Percentiles rank a stretch among this genome's conserved stretches.
Evolutionary conservation across 2,888 invertebrate species (phyloP).

Genomic region (Abrostola tripartita): DNA sequence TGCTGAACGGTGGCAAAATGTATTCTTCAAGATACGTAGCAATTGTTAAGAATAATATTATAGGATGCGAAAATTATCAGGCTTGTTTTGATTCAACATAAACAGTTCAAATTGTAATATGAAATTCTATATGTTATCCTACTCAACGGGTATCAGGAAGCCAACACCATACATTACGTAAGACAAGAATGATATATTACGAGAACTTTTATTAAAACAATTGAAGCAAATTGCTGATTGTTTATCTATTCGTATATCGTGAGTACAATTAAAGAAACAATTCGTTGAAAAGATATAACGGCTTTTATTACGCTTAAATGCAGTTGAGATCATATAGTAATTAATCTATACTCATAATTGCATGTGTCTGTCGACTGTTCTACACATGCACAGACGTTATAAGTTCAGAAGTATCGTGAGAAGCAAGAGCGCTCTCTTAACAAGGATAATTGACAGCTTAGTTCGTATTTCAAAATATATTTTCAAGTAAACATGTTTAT

Average conservation of each 20-base stretch:
- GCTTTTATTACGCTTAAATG: conserved; percentile 48
- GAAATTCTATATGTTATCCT: neutral
- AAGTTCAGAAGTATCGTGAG: conserved; percentile 8
- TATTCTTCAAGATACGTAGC: conserved; percentile 7
- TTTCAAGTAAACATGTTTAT: neutral
- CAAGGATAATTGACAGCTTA: neutral
- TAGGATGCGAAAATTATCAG: neutral
- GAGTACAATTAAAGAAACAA: conserved; percentile 57
- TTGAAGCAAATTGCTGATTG: conserved; percentile 57
- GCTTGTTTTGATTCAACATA: neutral
- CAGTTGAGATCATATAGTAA: conserved; percentile 46
- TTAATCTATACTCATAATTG: conserved; percentile 46
- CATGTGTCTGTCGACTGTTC: conserved; percentile 34
- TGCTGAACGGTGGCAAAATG: conserved; percentile 34
- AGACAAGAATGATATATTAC: conserved; percentile 47
- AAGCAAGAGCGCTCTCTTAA: neutral
- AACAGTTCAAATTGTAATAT: conserved; percentile 1
- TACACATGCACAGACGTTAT: conserved; percentile 16
- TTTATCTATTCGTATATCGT: conserved; percentile 55
- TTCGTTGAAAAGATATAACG: conserved; percentile 52
- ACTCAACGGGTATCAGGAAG: conserved; percentile 37
- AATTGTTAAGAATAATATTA: conserved; percentile 3
- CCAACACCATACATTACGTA: conserved; percentile 33
- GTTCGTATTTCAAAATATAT: conserved; percentile 6
- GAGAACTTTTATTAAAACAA: conserved; percentile 55